These are phyloP conservation scores for Cephalopterus ornatus DNA, from an alignment of 2,113 vertebrate species.

Conservation along the genomic window DNA sequence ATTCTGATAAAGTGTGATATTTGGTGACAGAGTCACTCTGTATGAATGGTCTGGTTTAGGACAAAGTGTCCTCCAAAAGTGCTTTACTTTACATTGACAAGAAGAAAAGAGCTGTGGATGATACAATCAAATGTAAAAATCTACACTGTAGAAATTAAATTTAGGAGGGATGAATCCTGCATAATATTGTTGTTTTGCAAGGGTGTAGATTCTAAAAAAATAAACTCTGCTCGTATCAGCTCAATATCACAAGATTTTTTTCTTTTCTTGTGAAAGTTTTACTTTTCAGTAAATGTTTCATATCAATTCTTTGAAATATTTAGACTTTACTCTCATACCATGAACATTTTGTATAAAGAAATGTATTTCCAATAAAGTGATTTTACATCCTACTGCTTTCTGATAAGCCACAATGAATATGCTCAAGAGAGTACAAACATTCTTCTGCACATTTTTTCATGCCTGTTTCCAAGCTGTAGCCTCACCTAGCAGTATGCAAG, in stretches of 20 bases:
- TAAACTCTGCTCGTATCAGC: neutral
- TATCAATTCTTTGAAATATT: neutral
- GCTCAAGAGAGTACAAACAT: neutral
- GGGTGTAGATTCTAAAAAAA: neutral
- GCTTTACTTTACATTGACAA: neutral
- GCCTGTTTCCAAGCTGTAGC: neutral
- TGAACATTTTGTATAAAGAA: neutral
- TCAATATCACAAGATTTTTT: neutral
- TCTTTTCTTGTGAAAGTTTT: neutral
- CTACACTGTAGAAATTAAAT: neutral
- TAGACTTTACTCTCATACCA: neutral
- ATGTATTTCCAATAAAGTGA: neutral
- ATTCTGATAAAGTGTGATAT: neutral
- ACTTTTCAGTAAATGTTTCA: neutral
- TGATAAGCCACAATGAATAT: neutral
- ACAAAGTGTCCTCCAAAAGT: neutral
- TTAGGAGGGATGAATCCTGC: neutral
- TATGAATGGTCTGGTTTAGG: neutral
- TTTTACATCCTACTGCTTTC: neutral
- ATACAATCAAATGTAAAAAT: neutral
- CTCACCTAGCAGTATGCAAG: neutral
- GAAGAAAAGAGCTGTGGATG: neutral
- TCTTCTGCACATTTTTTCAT: neutral
- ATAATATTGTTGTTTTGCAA: rapidly evolving
- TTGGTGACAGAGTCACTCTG: neutral